phyloP scores from a whole-genome alignment of 2,113 vertebrate species.

The Alexandromys fortis region DNA sequence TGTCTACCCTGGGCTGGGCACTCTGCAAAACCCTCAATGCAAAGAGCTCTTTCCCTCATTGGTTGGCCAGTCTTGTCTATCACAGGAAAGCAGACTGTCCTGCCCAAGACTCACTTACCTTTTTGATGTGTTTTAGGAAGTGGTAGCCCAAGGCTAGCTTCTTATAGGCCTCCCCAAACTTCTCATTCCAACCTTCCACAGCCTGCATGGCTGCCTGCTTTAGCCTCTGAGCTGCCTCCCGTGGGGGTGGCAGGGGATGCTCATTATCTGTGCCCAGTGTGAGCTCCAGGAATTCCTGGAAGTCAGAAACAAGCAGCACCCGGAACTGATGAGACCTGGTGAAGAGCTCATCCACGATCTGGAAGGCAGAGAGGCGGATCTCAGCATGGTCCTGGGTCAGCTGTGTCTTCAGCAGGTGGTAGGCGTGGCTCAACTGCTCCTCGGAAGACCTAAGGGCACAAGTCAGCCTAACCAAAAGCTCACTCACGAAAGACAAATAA shows the following conservation, averaged over 20 bases:
- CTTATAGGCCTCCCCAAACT: conserved; percentile 93
- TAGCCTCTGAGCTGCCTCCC: conserved; percentile 91
- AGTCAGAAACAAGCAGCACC: conserved; percentile 88
- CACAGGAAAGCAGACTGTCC: background rate
- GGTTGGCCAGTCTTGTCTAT: background rate
- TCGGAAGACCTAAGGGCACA: conserved; percentile 86
- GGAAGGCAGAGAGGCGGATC: conserved; percentile 93
- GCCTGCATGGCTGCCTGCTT: conserved; percentile 88
- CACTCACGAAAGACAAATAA: background rate
- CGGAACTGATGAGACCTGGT: conserved; percentile 93
- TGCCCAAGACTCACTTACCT: conserved; percentile 85
- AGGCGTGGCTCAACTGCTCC: conserved; percentile 90
- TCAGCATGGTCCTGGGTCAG: conserved; percentile 91
- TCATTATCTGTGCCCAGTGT: conserved; percentile 92
- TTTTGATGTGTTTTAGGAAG: conserved; percentile 93
- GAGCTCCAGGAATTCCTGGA: conserved; percentile 95
- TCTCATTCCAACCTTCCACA: conserved; percentile 90
- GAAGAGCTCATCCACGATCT: conserved; percentile 90
- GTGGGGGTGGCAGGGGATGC: conserved; percentile 94
- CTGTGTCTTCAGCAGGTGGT: conserved; percentile 90
- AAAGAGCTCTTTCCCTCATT: background rate
- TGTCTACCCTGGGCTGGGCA: background rate
- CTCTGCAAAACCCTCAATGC: no score
- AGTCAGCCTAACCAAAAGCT: rapidly evolving
- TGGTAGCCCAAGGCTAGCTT: conserved; percentile 94